Evolutionary conservation across 2,888 invertebrate genomes (phyloP).

Genomic region (Mesorhabditis sp.): DNA sequence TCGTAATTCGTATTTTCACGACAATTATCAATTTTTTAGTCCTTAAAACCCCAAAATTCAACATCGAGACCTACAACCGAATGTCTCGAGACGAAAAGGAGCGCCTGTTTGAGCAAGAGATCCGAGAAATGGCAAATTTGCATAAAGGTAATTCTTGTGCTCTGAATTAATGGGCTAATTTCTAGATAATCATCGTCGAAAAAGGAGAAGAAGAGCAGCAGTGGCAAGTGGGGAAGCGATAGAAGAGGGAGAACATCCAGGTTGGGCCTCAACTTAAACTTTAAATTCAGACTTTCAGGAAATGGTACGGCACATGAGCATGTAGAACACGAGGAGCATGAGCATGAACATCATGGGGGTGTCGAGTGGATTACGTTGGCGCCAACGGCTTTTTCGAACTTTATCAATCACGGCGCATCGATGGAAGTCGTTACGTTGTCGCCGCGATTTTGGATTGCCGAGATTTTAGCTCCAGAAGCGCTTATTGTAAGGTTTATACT

Average conservation of each 20-base stretch:
- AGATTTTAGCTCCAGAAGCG: slow-evolving; percentile 40
- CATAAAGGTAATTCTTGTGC: slow-evolving; percentile 11
- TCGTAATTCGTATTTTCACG: not conserved
- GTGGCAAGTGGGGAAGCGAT: slow-evolving; percentile 27
- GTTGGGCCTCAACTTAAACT: not conserved
- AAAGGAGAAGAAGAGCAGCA: slow-evolving; percentile 18
- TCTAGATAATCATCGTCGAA: too few relatives aligned
- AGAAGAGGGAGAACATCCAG: slow-evolving; percentile 14
- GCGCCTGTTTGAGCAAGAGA: slow-evolving; percentile 29
- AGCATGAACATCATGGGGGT: slow-evolving; percentile 23
- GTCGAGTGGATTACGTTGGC: slow-evolving; percentile 25
- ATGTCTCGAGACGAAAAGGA: slow-evolving; percentile 24
- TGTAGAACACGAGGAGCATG: slow-evolving; percentile 13
- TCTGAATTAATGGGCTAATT: not conserved
- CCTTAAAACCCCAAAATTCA: slow-evolving; percentile 5
- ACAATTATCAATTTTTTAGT: slow-evolving; percentile 9
- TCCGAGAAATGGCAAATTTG: slow-evolving; percentile 27
- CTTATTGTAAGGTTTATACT: slow-evolving; percentile 20
- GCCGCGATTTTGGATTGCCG: slow-evolving; percentile 43
- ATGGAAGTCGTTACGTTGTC: slow-evolving; percentile 45
- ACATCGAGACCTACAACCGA: slow-evolving; percentile 11
- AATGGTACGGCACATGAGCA: slow-evolving; percentile 2
- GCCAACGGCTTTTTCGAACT: slow-evolving; percentile 44
- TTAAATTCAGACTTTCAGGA: not conserved
- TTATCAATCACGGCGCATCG: slow-evolving; percentile 34